Percentiles rank a stretch among this genome's conserved stretches.
phyloP scores from a whole-genome alignment of 1,140 invertebrate species.

The Panulirus ornatus region DNA sequence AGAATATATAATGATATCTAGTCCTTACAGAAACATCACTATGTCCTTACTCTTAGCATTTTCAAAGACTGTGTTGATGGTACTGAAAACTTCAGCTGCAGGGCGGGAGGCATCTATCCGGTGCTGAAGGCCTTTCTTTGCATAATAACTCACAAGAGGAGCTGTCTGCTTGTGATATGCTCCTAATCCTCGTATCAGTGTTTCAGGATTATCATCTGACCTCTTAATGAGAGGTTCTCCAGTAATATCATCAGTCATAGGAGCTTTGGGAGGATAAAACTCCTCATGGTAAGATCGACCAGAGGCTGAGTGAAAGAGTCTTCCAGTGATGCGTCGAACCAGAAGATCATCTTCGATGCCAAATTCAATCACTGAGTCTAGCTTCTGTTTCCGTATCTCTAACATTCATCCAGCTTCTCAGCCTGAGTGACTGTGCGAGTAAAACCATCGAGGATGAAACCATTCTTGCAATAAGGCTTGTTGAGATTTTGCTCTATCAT shows the following conservation, averaged over 20 bases:
- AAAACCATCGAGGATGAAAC: slow-evolving; percentile 98
- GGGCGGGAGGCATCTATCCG: slow-evolving; percentile 79
- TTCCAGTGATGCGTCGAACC: slow-evolving; percentile 94
- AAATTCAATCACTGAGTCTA: slow-evolving; percentile 97
- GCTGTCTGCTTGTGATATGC: slow-evolving; percentile 93
- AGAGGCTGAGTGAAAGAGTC: slow-evolving; percentile 92
- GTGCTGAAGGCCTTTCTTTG: slow-evolving; percentile 77
- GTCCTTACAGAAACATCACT: slow-evolving; percentile 77
- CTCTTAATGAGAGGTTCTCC: slow-evolving; percentile 92
- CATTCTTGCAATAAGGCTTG: slow-evolving; percentile 93
- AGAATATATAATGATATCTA: slow-evolving; percentile 51
- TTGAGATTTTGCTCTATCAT: slow-evolving; percentile 96
- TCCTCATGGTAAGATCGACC: slow-evolving; percentile 98
- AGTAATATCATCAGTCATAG: slow-evolving; percentile 97
- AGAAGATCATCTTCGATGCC: slow-evolving; percentile 93
- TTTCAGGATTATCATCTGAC: slow-evolving; percentile 94
- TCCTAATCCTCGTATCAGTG: slow-evolving; percentile 90
- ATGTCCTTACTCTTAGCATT: slow-evolving; percentile 78
- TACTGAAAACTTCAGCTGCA: slow-evolving; percentile 78
- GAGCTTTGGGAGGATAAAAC: slow-evolving; percentile 94
- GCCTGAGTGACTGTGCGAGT: slow-evolving; percentile 96
- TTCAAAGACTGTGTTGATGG: slow-evolving; percentile 78
- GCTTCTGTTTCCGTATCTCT: slow-evolving; percentile 86
- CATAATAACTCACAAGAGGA: slow-evolving; percentile 94
- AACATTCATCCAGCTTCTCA: slow-evolving; percentile 88